Base-by-base conservation (phyloP, 2,113 vertebrate genomes). In the Addax nasomaculatus region DNA sequence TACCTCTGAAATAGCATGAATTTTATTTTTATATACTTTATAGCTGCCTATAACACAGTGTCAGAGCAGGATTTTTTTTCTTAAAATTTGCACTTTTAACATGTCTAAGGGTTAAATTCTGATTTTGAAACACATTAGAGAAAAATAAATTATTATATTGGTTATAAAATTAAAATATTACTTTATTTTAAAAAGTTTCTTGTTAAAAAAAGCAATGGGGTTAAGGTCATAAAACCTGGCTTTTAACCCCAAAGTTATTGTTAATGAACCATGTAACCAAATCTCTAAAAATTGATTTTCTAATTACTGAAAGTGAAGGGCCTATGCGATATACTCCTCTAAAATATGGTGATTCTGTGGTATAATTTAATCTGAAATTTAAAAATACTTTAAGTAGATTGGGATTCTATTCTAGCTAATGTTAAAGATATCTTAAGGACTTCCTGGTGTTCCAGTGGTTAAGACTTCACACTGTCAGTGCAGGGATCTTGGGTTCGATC, bases 371-470 rank as follows among this genome's bases (percentile, higher is more conserved):
- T 80, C 78, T 87, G 62, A 30, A 62, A 70, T 80, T 95, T 97
- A 80, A 96, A 90, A 51, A 39, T 64, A 81, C 60, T 85, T 6
- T 43, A 60, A 95, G 88, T 64, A 30, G 94, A 97, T 93, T 47
- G 6, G 15, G 33, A 57, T 85, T 95, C 55, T 96, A 19, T 36
- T 84, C 36, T 78, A 90, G 89, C 7, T 84, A 97, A n/a, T 25
- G 8, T n/a, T 85, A 45, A 19, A 16, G 96, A 80, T 88, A 85
- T 96, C 39, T 94, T 85, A 81, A 67, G 16, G 33, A 67, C 17
- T 67, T 67, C 33, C 16, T 19, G 62, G 62, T 67, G 62, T 33
- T n/a, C 62, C 33, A 67, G 62, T 67, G 33, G 62, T 67, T n/a
- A 67, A 67, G 16, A 67, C 62, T 67, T n/a, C 33, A n/a, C 62